Base-by-base conservation (phyloP, 2,888 invertebrate genomes). In the Drosophila affinis region DNA sequence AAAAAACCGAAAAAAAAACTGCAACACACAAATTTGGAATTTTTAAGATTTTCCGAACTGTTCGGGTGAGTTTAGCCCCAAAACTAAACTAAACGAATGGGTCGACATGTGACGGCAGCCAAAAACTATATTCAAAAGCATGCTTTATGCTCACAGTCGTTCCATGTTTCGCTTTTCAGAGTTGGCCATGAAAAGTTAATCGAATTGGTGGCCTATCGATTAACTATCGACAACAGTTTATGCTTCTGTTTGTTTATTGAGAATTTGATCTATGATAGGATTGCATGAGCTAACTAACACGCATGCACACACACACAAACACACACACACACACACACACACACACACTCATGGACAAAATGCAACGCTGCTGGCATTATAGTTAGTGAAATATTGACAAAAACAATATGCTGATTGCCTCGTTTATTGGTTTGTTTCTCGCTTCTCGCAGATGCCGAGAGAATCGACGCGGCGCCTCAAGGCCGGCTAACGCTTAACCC, bases 351-450 rank as follows among this genome's bases (percentile, higher is more conserved):
- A n/a, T n/a, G n/a, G n/a, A 46, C 24, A 10, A 29, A 17, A 52
- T 62, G 62, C 71, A 72, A 18, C 12, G 62, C 71, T 72, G 44
- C 46, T 63, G 62, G 70, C 75, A 62, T 7, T 39, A 3, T 1
- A 39, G 7, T 3, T 39, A 3, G 3, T 7, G 7, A 39, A 39
- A 39, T 39, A 7, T 7, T n/a, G 3, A 39, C 6, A 6, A 48
- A n/a, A n/a, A 24, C 9, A 45, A 29, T 39, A n/a, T n/a, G n/a
- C 14, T 39, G 39, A 39, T 39, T 2, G 14, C n/a, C n/a, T 39
- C 39, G 39, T n/a, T 39, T 39, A 39, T 39, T 39, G 39, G 39
- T 39, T 7, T 29, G 24, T 61, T 5, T 46, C n/a, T 27, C 65
- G 65, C 64, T 56, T 54, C 69, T 14, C 61, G 61, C 70, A 67